phyloP scores from a whole-genome alignment of 2,888 invertebrate species.

The Melieria crassipennis region DNA sequence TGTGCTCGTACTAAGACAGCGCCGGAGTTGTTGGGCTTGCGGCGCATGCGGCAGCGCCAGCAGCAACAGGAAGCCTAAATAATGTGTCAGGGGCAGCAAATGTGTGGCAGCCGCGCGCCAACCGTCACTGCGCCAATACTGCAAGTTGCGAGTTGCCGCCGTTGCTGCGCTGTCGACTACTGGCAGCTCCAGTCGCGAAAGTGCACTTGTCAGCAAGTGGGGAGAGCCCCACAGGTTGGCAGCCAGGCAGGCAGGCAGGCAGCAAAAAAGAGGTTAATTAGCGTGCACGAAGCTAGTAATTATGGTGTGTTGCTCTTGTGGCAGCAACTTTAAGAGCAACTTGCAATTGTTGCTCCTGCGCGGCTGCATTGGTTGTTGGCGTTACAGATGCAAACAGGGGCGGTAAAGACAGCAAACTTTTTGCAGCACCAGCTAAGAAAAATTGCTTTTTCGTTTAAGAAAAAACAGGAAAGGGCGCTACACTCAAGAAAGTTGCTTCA shows the following conservation, averaged over 20 bases:
- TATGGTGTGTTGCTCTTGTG: slow-evolving; percentile 29
- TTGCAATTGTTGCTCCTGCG: no score
- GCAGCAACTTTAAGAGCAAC: not conserved
- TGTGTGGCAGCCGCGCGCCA: slow-evolving; percentile 6
- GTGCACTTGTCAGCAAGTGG: no score
- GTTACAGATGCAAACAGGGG: not conserved
- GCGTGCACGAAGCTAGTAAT: slow-evolving; percentile 47
- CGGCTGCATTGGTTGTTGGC: not conserved
- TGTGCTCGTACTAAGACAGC: no score
- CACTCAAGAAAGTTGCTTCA: no score
- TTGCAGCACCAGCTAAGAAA: no score
- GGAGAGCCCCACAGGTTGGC: not conserved
- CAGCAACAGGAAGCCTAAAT: slow-evolving; percentile 3
- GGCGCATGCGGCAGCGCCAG: slow-evolving; percentile 11
- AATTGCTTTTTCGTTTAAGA: no score
- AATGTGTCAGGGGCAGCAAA: not conserved
- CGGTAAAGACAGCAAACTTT: no score
- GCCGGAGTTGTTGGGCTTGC: not conserved
- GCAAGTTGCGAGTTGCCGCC: no score
- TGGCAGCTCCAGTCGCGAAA: no score
- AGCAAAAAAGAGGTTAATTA: slow-evolving; percentile 45
- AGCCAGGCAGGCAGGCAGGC: not conserved
- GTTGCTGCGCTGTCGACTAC: no score
- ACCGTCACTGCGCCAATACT: slow-evolving; percentile 8
- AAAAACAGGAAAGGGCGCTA: no score